Conservation (phyloP, 2,113 vertebrate species). For the Xenopus borealis region DNA sequence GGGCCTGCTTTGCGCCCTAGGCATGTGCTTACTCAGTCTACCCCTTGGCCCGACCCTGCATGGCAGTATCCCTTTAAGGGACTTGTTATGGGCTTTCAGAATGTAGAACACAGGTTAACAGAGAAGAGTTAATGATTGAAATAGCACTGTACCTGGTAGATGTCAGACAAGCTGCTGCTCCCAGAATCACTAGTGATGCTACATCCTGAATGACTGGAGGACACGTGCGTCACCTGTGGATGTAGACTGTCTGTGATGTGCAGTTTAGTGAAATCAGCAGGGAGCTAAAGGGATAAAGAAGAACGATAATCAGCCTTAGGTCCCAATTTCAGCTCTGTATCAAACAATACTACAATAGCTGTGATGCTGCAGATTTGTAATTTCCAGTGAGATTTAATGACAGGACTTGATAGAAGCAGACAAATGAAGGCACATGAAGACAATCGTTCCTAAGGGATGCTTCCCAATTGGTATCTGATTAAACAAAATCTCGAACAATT, state of each 20-base stretch:
- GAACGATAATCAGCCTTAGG: slow-evolving; percentile 49
- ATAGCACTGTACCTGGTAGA: slow-evolving; percentile 87
- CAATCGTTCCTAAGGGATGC: no score
- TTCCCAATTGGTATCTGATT: no score
- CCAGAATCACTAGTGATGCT: slow-evolving; percentile 99
- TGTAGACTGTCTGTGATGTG: slow-evolving; percentile 98
- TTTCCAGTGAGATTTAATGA: background rate
- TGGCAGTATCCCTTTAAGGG: no score
- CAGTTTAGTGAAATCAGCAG: slow-evolving; percentile 97
- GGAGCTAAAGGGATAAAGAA: slow-evolving; percentile 72
- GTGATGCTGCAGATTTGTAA: background rate
- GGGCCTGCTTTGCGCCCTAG: no score
- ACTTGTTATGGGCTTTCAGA: no score
- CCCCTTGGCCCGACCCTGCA: no score
- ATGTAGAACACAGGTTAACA: no score
- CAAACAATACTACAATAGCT: background rate
- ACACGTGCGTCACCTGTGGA: slow-evolving; percentile 97
- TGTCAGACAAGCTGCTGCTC: slow-evolving; percentile 99
- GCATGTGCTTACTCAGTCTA: no score
- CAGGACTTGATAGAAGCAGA: background rate
- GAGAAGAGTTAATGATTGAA: no score
- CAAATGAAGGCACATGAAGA: background rate
- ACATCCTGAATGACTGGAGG: slow-evolving; percentile 99
- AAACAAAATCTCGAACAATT: no score
- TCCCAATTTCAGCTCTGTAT: background rate